A percentile compares a stretch with the other conserved stretches of the same genome.
Evolutionary conservation across 1,140 invertebrate species (phyloP).

Genomic region (Scylla paramamosain): DNA sequence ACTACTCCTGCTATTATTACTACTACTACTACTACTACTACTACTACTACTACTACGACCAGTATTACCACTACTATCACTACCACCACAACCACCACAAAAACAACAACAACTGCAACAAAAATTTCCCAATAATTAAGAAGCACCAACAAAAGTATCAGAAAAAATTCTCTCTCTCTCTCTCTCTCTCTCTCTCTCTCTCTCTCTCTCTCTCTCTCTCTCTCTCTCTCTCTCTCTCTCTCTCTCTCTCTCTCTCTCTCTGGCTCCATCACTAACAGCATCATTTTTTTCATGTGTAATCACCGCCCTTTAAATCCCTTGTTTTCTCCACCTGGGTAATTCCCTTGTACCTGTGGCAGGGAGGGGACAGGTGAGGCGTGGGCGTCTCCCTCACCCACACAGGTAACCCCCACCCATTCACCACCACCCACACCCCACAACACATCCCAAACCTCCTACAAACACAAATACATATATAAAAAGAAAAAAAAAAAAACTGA

Average conservation of each 20-base stretch:
- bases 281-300: too few species aligned
- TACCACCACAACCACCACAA: neutral
- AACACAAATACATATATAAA: too few species aligned
- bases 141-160: too few species aligned
- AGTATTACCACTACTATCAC: neutral
- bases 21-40: conserved; percentile 7
- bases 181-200: neutral
- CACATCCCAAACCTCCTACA: too few species aligned
- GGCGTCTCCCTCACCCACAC: too few species aligned
- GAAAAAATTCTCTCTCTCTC: neutral
- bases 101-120: neutral
- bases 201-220: conserved; percentile 22
- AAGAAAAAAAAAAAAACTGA: too few species aligned
- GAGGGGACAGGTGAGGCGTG: too few species aligned
- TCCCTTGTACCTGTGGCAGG: too few species aligned
- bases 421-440: too few species aligned
- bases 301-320: too few species aligned
- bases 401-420: too few species aligned
- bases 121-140: neutral
- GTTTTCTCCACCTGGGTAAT: too few species aligned
- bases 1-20: neutral
- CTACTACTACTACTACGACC: neutral
- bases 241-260: neutral
- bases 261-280: neutral
- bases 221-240: neutral